These are phyloP conservation scores for Heterohyrax brucei DNA, from an alignment of 2,797 vertebrate species.

Conservation along the genomic window DNA sequence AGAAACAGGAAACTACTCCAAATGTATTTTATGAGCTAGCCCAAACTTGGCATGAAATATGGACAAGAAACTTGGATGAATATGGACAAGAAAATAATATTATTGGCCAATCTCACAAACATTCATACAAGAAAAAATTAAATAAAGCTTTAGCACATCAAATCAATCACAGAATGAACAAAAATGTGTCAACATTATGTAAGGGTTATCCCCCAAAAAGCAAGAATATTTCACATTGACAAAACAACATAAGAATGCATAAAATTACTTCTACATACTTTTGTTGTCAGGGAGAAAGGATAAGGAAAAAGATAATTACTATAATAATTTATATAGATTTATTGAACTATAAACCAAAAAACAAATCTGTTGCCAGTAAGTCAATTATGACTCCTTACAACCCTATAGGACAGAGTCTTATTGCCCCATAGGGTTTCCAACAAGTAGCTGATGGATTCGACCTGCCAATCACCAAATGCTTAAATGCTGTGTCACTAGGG, in stretches of 20 bases:
- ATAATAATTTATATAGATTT: background rate
- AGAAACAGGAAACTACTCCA: background rate
- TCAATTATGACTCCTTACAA: too few species aligned
- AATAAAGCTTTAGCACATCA: background rate
- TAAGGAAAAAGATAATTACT: background rate
- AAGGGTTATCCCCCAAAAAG: background rate
- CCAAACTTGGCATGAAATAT: constrained; percentile 2
- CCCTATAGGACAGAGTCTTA: too few species aligned
- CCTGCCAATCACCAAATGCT: too few species aligned
- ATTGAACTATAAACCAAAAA: background rate
- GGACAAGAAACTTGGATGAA: background rate
- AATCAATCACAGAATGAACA: background rate
- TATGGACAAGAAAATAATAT: background rate
- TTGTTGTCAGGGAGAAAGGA: background rate
- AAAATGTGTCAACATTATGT: background rate
- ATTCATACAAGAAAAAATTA: background rate
- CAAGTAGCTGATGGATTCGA: too few species aligned
- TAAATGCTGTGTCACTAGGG: too few species aligned
- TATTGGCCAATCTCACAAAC: background rate
- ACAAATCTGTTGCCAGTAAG: too few species aligned
- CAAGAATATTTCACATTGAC: background rate
- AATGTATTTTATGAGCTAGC: background rate
- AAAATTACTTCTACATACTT: background rate
- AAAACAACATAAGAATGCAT: background rate
- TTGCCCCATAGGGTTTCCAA: too few species aligned